Base-by-base conservation (phyloP, 2,797 vertebrate species). In the Platyrinchus mystaceus region DNA sequence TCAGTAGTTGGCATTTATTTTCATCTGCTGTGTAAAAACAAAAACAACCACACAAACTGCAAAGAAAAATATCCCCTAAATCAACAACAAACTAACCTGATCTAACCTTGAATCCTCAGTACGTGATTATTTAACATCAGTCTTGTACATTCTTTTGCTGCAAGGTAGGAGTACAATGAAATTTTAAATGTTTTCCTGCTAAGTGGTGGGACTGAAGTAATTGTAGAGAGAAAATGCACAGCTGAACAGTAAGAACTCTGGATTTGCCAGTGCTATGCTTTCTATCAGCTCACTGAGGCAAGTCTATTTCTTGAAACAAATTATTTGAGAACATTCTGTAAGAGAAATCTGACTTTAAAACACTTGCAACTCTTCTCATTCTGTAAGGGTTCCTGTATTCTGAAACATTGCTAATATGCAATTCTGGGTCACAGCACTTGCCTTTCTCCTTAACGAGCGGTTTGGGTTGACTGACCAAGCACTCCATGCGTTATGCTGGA, bases 171-270 rank as follows among this genome's bases (percentile, higher is more conserved):
- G 81, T 93, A 84, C 71, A 97, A 95, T 95, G 95, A 96, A 97
- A 96, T 93, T 95, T 93, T 93, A 96, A 97, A 95, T 95, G 66
- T 89, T 63, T 96, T 94, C 92, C 85, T 96, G 92, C 93, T 95
- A 97, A 97, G 95, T 86, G 73, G 67, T 93, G 50, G 82, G 97
- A 95, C 89, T 91, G 87, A 95, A 90, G 64, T 96, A 87, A 80
- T 84, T 92, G 52, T 71, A 60, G 53, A 58, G 96, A 84, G 66
- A 91, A 96, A 95, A 95, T 88, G 70, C 13, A 43, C 70, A 85
- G 18, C 43, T 82, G 44, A 97, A 89, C 94, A 93, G 96, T 92
- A 80, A 83, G 87, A 95, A 87, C 89, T 34, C 70, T 97, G 71
- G 67, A 82, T 93, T 96, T 95, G 74, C 73, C 76, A 92, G 80